phyloP scores from a whole-genome alignment of 1,140 invertebrate species.

The Meloidogyne exigua region DNA sequence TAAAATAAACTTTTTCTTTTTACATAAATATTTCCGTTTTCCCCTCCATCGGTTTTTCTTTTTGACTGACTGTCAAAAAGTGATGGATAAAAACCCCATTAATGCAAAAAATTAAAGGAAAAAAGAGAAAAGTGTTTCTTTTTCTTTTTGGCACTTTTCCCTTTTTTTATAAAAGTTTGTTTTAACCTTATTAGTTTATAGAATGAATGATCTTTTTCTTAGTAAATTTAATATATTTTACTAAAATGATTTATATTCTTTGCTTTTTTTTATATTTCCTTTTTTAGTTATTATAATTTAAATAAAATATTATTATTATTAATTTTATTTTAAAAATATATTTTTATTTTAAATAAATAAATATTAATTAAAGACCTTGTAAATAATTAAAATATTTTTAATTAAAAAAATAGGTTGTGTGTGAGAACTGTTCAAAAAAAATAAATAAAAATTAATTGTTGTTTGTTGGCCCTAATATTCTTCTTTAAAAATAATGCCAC shows the following conservation, averaged over 20 bases:
- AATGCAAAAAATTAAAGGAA: neutral
- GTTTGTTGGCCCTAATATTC: neutral
- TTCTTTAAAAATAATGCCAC: neutral
- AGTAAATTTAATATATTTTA: neutral
- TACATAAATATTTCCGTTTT: neutral
- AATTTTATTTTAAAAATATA: too few relatives aligned
- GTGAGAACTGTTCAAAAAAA: neutral
- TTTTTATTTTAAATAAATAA: too few relatives aligned
- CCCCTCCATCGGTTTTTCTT: neutral
- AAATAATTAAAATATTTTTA: neutral
- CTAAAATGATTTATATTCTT: neutral
- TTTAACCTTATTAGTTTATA: neutral
- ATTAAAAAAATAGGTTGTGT: neutral
- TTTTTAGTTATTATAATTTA: neutral
- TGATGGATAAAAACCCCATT: neutral
- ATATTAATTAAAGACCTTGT: too few relatives aligned
- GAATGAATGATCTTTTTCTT: too few relatives aligned
- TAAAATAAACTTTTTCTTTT: neutral
- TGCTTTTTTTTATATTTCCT: neutral
- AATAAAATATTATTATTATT: too few relatives aligned
- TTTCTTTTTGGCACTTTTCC: neutral
- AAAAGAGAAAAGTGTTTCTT: too few relatives aligned
- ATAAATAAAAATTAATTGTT: neutral
- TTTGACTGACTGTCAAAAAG: neutral
- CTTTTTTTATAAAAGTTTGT: too few relatives aligned